Evolutionary conservation across 2,797 vertebrate species (phyloP), one percentile per base, ranked within the genome.

Genomic region (Enteromius argenteus): DNA sequence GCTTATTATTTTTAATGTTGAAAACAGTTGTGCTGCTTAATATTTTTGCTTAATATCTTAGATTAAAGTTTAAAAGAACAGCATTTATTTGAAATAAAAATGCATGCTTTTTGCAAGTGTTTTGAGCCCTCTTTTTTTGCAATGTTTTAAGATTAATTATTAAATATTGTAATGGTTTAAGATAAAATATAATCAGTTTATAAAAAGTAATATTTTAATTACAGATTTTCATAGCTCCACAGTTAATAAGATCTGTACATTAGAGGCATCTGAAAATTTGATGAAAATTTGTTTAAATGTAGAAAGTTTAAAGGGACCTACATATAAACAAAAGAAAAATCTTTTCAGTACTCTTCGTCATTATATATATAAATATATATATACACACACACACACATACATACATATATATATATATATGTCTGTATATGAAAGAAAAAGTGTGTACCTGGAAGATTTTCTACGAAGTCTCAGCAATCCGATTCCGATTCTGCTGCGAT

Each of bases 401-500:
- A 37, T 5, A 37, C 35, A 37, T 5, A 37, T 5, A 37, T 44
- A 37, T 5, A 37, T 5, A 37, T 44, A 27, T 2, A 19, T 51
- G 14, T 37, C 14, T 68, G 14, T 39, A 35, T 23, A 44, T 67
- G 5, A 14, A 8, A 90, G 85, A 7, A 73, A 49, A 46, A 64
- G 58, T 76, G 19, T 21, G 58, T 84, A 78, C 44, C 17, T 90
- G 96, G 94, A 71, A 93, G 95, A 95, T 83, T 85, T 92, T 88
- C 90, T 91, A 35, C 68, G 68, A 66, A 83, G 89, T 72, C 94
- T 91, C 0, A 87, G 87, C 72, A 85, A 79, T 11, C 87, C 88
- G 3, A 84, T 90, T 11, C 86, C 88, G 3, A 84, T 90, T 0
- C 67, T 90, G 53, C 19, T 9, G 19, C 2, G 19, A 53, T 53